phyloP scores from a whole-genome alignment of 2,888 invertebrate genomes.

The Xylocampa areola region DNA sequence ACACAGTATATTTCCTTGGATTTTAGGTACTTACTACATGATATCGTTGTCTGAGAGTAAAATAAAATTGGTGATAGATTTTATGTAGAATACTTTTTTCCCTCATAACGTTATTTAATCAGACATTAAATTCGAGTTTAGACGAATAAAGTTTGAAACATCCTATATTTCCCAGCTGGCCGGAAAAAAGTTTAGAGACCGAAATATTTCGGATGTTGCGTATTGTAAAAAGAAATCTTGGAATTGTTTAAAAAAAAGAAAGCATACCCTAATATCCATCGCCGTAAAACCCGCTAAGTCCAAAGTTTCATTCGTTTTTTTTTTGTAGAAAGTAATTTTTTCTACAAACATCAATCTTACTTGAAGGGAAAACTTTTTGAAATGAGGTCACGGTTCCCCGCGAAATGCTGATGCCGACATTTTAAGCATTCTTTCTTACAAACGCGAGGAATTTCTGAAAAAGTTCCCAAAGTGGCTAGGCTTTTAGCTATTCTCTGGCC shows the following conservation, averaged over 20 bases:
- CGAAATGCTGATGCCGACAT: conserved; percentile 76
- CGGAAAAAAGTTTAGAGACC: not conserved
- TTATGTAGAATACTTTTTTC: no score
- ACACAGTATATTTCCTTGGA: no score
- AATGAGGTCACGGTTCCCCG: conserved; percentile 81
- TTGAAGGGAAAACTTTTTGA: conserved; percentile 77
- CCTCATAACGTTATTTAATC: no score
- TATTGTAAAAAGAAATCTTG: conserved; percentile 29
- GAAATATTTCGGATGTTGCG: conserved; percentile 14
- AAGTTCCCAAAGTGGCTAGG: conserved; percentile 66
- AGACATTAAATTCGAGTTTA: no score
- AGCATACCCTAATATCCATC: conserved; percentile 50
- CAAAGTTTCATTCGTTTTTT: conserved; percentile 61
- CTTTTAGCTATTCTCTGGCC: conserved; percentile 59
- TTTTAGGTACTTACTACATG: no score
- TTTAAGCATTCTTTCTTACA: conserved; percentile 76
- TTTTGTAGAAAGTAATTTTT: conserved; percentile 68
- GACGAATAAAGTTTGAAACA: no score
- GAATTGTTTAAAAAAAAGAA: conserved; percentile 39
- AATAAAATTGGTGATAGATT: no score
- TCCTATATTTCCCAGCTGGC: no score
- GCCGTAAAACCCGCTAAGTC: conserved; percentile 39
- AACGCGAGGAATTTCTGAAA: conserved; percentile 70
- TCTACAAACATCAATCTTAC: conserved; percentile 82
- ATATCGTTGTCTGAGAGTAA: no score